Conservation (phyloP, 2,113 vertebrate genomes). For the Eretmochelys imbricata region DNA sequence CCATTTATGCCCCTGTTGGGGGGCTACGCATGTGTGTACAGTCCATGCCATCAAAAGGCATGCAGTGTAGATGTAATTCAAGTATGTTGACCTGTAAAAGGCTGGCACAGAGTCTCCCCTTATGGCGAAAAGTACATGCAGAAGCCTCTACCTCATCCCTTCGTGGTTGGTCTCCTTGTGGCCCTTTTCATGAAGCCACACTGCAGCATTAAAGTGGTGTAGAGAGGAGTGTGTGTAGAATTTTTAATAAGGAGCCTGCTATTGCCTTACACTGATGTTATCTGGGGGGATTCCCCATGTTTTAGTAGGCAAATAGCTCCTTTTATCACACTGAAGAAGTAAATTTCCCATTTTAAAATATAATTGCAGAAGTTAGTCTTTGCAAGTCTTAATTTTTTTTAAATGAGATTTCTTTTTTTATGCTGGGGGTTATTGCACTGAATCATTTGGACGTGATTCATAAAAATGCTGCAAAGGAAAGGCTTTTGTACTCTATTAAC, state of each 20-base stretch:
- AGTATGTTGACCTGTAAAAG: neutral
- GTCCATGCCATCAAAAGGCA: neutral
- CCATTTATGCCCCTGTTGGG: neutral
- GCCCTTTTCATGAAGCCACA: fast-evolving
- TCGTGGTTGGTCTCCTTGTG: fast-evolving
- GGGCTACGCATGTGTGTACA: neutral
- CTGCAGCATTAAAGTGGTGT: fast-evolving
- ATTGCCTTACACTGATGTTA: neutral
- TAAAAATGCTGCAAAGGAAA: neutral
- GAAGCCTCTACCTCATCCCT: neutral
- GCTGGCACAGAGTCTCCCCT: neutral
- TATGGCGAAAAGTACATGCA: neutral
- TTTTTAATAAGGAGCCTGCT: slow-evolving; percentile 61
- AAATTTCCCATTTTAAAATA: slow-evolving; percentile 21
- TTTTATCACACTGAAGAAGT: slow-evolving; percentile 32
- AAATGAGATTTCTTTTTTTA: slow-evolving; percentile 12
- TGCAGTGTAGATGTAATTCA: neutral
- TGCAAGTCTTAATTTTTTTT: slow-evolving; percentile 25
- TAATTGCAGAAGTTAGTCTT: slow-evolving; percentile 22
- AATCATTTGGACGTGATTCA: neutral
- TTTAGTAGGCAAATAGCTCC: slow-evolving; percentile 1
- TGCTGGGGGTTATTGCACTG: slow-evolving; percentile 8
- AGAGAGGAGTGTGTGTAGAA: fast-evolving
- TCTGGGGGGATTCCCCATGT: slow-evolving; percentile 40
- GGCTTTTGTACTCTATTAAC: neutral